Conservation (phyloP, 2,113 vertebrate genomes). For the Petaurus breviceps region DNA sequence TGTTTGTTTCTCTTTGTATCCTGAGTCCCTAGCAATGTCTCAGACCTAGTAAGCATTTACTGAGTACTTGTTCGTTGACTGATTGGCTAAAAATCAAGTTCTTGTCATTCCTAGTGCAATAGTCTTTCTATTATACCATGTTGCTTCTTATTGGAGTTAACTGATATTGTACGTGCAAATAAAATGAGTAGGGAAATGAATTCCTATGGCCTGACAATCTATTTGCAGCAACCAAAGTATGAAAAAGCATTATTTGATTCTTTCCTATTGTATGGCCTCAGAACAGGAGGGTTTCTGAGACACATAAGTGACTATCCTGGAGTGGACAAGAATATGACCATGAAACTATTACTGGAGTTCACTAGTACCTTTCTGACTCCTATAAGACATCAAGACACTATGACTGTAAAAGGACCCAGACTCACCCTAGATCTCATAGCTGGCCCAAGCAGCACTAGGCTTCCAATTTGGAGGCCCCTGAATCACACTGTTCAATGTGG, state of each 20-base stretch:
- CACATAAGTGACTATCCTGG: neutral
- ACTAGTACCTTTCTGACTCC: no score
- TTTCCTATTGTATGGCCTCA: neutral
- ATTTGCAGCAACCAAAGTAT: neutral
- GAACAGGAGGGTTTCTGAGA: neutral
- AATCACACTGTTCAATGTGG: neutral
- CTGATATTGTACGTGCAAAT: neutral
- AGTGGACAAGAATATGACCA: neutral
- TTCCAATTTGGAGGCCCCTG: neutral
- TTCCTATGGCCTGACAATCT: neutral
- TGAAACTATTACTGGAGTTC: no score
- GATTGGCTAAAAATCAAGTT: neutral
- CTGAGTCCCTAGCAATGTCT: neutral
- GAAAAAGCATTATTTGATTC: neutral
- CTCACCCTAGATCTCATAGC: neutral
- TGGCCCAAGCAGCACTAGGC: neutral
- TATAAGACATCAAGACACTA: neutral
- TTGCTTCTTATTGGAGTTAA: neutral
- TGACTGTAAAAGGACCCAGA: neutral
- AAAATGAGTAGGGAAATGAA: neutral
- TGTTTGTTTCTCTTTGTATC: neutral
- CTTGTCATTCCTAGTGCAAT: constrained; percentile 1
- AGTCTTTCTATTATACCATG: neutral
- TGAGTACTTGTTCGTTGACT: neutral
- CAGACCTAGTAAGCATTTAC: neutral